phyloP scores from a whole-genome alignment of 1,140 invertebrate genomes.

The Rhagoletis pomonella region DNA sequence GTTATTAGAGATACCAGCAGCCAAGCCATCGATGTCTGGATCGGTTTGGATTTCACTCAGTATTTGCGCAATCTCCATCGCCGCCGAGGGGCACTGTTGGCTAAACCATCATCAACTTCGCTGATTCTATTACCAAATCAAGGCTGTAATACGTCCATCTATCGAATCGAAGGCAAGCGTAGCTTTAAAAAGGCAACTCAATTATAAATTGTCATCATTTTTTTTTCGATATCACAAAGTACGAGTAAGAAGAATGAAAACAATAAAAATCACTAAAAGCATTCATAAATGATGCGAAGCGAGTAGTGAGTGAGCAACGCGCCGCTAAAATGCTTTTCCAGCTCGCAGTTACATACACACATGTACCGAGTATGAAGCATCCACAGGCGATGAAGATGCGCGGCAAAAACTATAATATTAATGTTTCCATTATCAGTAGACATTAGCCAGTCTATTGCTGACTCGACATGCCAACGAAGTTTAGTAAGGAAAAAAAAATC shows the following conservation, averaged over 20 bases:
- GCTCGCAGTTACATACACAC: background rate
- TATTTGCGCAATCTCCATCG: background rate
- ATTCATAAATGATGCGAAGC: slow-evolving; percentile 42
- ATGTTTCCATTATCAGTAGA: slow-evolving; percentile 38
- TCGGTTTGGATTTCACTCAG: slow-evolving; percentile 8
- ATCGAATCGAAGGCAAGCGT: background rate
- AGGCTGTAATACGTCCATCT: background rate
- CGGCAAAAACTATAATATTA: slow-evolving; percentile 10
- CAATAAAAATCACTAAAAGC: slow-evolving; percentile 52
- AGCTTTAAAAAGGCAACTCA: slow-evolving; percentile 21
- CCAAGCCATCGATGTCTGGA: background rate
- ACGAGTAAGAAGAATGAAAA: background rate
- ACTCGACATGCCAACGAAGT: background rate
- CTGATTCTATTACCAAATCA: slow-evolving; percentile 35
- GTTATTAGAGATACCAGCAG: background rate
- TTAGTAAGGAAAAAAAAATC: background rate
- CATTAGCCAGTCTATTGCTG: background rate
- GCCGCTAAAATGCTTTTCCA: background rate
- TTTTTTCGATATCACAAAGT: slow-evolving; percentile 2
- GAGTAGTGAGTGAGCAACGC: slow-evolving; percentile 12
- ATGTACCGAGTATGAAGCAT: background rate
- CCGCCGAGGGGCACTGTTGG: no score
- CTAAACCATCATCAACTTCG: background rate
- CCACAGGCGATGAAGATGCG: slow-evolving; percentile 26
- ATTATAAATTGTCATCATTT: slow-evolving; percentile 47